These are phyloP conservation scores for Paramisgurnus dabryanus DNA, from an alignment of 2,113 vertebrate genomes.

Conservation along the genomic window DNA sequence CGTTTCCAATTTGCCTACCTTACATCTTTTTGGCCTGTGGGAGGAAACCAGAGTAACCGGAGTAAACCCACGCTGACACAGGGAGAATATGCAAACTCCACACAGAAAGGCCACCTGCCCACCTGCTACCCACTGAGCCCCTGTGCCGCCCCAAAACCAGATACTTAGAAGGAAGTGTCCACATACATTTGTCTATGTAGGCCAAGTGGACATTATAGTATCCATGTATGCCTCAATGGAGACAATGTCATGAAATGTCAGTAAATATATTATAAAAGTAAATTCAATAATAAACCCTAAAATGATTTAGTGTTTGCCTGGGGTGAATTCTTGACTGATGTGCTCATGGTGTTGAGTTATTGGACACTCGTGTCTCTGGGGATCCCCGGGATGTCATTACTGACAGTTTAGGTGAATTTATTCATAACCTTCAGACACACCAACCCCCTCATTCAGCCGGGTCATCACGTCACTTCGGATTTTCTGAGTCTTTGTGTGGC, in stretches of 20 bases:
- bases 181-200: too few relatives aligned
- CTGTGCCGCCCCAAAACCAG: too few relatives aligned
- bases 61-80: too few relatives aligned
- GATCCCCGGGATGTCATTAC: conserved; percentile 50
- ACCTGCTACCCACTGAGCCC: too few relatives aligned
- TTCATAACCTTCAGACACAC: conserved; percentile 34
- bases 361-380: conserved; percentile 44
- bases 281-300: background rate
- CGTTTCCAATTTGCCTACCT: too few relatives aligned
- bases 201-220: too few relatives aligned
- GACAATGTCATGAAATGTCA: background rate
- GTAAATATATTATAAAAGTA: background rate
- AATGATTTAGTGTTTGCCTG: conserved; percentile 21
- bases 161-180: too few relatives aligned
- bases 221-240: background rate
- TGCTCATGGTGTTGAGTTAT: conserved; percentile 51
- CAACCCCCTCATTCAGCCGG: conserved; percentile 6
- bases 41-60: too few relatives aligned
- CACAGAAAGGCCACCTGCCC: too few relatives aligned
- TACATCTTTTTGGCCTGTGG: too few relatives aligned
- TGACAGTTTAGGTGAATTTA: conserved; percentile 47
- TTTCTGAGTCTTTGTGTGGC: background rate
- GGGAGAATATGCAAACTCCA: too few relatives aligned
- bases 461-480: background rate
- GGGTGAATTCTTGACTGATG: conserved; percentile 42